A percentile compares a stretch with the other conserved stretches of the same genome.
These are phyloP conservation scores for Erythrocercus mccallii DNA, from an alignment of 2,113 vertebrate genomes.

Conservation along the genomic window DNA sequence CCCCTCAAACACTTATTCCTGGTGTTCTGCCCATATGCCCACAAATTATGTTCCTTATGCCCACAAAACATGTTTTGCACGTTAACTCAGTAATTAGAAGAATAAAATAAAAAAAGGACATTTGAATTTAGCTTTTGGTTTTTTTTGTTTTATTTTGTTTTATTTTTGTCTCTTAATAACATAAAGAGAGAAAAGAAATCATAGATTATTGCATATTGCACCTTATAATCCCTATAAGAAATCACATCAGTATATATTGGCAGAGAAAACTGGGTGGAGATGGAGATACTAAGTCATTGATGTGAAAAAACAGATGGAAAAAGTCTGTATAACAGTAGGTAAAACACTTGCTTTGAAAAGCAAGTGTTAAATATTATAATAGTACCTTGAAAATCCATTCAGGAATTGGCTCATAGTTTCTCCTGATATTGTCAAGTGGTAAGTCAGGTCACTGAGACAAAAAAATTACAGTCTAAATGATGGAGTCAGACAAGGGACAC, in stretches of 20 bases:
- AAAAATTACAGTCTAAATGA: background rate
- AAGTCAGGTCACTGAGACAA: background rate
- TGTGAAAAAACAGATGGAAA: background rate
- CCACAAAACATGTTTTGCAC: background rate
- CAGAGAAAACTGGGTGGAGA: background rate
- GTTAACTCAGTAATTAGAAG: background rate
- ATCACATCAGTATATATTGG: background rate
- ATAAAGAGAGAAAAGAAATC: background rate
- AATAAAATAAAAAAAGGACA: background rate
- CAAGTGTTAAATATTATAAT: background rate
- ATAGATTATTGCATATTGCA: background rate
- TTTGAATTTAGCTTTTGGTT: background rate
- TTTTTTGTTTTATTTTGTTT: background rate
- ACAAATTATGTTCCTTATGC: background rate
- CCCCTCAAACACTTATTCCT: background rate
- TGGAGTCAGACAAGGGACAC: background rate
- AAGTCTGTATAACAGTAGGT: background rate
- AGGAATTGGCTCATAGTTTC: background rate
- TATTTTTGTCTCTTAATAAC: background rate
- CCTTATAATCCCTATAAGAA: background rate
- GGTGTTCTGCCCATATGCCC: too few relatives aligned
- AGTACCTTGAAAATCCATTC: conserved; percentile 17
- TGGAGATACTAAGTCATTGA: background rate
- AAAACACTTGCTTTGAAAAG: conserved; percentile 3
- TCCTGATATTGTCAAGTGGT: background rate